These are phyloP conservation scores for Drosophila rubida DNA, from an alignment of 2,888 invertebrate species.

Conservation along the genomic window DNA sequence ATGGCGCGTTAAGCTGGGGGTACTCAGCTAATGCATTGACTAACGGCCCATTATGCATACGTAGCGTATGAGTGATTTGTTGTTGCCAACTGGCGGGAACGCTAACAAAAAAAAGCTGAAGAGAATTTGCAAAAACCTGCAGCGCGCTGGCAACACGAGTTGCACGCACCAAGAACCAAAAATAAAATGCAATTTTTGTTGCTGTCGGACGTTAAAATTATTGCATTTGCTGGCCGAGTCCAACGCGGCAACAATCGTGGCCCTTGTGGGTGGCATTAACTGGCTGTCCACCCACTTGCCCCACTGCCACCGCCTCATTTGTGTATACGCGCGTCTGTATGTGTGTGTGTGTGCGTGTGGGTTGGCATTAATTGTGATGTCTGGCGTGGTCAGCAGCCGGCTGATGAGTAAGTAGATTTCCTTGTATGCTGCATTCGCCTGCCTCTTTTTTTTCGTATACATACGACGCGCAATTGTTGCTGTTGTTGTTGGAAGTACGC, in stretches of 20 bases:
- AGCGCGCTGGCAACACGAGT: slow-evolving; percentile 34
- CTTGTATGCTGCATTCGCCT: slow-evolving; percentile 69
- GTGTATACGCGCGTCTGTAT: slow-evolving; percentile 4
- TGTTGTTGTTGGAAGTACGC: slow-evolving; percentile 41
- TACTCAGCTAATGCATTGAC: slow-evolving; percentile 74
- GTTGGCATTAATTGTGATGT: slow-evolving; percentile 78
- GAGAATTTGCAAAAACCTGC: slow-evolving; percentile 42
- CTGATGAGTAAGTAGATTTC: slow-evolving; percentile 80
- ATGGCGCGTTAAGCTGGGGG: slow-evolving; percentile 4
- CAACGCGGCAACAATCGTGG: slow-evolving; percentile 15
- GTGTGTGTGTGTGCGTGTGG: slow-evolving; percentile 37
- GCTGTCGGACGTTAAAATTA: slow-evolving; percentile 72
- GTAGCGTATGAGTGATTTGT: slow-evolving; percentile 49
- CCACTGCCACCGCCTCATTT: slow-evolving; percentile 31
- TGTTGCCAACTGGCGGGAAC: slow-evolving; percentile 14
- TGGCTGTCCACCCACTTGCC: slow-evolving; percentile 12
- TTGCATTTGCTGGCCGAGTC: slow-evolving; percentile 54
- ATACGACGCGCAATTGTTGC: slow-evolving; percentile 6
- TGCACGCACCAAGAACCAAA: slow-evolving; percentile 62
- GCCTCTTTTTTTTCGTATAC: slow-evolving; percentile 35
- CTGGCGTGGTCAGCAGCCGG: slow-evolving; percentile 62
- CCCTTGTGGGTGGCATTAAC: slow-evolving; percentile 75
- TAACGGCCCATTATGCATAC: slow-evolving; percentile 68
- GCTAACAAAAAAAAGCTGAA: slow-evolving; percentile 25
- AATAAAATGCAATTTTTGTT: slow-evolving; percentile 81